Percentiles rank a stretch among this genome's conserved stretches.
Evolutionary conservation across 1,140 invertebrate species (phyloP).

Genomic region (Scaptomyza montana): DNA sequence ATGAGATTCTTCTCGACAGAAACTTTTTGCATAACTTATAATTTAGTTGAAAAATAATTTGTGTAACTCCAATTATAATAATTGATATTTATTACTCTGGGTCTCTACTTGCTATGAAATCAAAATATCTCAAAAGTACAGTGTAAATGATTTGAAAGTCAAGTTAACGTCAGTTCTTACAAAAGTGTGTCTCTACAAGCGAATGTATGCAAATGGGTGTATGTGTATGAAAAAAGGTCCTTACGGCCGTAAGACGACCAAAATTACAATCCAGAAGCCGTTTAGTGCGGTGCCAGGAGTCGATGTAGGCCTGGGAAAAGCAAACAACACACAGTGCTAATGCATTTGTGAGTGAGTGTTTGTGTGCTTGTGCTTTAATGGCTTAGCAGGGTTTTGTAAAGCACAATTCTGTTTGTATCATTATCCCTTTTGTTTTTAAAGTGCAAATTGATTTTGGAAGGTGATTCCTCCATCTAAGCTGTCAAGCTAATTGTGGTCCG

Average conservation of each 20-base stretch:
- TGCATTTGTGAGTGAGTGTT: slow-evolving; percentile 13
- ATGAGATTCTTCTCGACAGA: background rate
- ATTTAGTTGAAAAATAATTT: too few relatives aligned
- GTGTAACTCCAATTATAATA: too few relatives aligned
- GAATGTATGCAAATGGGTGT: slow-evolving; percentile 6
- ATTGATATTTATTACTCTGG: too few relatives aligned
- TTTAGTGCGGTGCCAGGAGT: slow-evolving; percentile 28
- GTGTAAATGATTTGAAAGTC: slow-evolving; percentile 52
- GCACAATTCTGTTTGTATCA: slow-evolving; percentile 47
- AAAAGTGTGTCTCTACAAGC: slow-evolving; percentile 17
- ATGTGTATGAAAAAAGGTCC: slow-evolving; percentile 39
- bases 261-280: slow-evolving; percentile 48
- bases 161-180: slow-evolving; percentile 4
- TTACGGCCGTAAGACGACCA: slow-evolving; percentile 23
- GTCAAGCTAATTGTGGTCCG: slow-evolving; percentile 36
- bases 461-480: slow-evolving; percentile 38
- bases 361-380: slow-evolving; percentile 23
- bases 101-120: too few relatives aligned
- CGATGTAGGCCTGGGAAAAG: slow-evolving; percentile 21
- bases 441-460: slow-evolving; percentile 62
- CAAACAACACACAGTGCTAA: slow-evolving; percentile 16
- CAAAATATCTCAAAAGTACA: background rate
- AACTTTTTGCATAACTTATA: too few relatives aligned
- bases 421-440: slow-evolving; percentile 63
- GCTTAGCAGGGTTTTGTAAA: slow-evolving; percentile 7